Evolutionary conservation across 2,888 invertebrate genomes (phyloP), one percentile per base, ranked within the genome.

Genomic region (Matsumyia berberina): DNA sequence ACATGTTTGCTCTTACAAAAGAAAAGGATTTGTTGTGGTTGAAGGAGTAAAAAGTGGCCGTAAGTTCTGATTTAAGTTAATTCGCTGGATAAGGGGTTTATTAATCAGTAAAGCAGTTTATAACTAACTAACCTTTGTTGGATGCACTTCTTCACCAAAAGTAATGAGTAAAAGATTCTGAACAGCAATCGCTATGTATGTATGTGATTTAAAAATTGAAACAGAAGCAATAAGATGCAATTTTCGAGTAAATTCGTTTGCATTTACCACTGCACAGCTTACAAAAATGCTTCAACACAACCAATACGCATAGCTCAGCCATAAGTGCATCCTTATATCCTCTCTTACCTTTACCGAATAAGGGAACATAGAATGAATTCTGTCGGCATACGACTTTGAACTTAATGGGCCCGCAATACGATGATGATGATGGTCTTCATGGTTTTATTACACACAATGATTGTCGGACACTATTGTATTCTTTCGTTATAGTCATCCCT

Each of bases 351-450:
- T 49, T 42, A 53, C 24, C 39, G 64, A 31, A 51, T 33, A 39
- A 39, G 74, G 57, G 46, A 58, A 55, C 67, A 67, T 29, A 53
- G 29, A 33, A 24, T 29, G 29, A 73, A 66, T 72, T 44, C 66
- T 44, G 77, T 82, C 82, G 78, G 82, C 66, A 24, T 46, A 29
- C 46, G n/a, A 37, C 82, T 77, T 82, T 82, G 82, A 72, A 72
- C 66, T 66, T 72, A 78, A 51, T 51, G 42, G 51, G 35, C 57
- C 55, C 58, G 64, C 64, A 64, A 58, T 70, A 57, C 37, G 37
- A 46, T 57, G 57, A 66, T 77, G 69, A 72, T 66, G 77, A 64
- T 70, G 49, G 46, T 66, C 29, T 58, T 39, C 53, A 67, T 53
- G n/a, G 53, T 70, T 60, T 77, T 33, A 66, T 64, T 46, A 58